Conservation (phyloP, 2,113 vertebrate genomes). For the Etia nguti region DNA sequence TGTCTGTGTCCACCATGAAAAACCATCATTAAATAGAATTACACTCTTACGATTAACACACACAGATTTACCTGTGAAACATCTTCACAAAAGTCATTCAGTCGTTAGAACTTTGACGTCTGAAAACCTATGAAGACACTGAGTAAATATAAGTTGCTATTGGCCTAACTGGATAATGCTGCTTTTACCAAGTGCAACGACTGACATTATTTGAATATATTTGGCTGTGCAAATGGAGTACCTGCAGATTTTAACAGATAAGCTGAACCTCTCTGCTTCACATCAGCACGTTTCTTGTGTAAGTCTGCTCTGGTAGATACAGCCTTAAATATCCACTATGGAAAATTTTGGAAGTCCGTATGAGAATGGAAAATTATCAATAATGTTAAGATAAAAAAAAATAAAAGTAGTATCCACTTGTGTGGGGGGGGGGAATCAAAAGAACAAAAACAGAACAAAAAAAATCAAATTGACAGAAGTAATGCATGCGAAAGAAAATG, state of each 20-base stretch:
- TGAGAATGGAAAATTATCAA: neutral
- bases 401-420: neutral
- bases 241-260: constrained; percentile 3
- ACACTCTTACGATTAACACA: neutral
- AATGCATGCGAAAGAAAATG: neutral
- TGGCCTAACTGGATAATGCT: neutral
- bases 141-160: neutral
- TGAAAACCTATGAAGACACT: neutral
- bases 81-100: neutral
- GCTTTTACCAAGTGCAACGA: neutral
- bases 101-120: neutral
- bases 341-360: neutral
- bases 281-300: neutral
- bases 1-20: neutral
- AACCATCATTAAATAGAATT: neutral
- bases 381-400: neutral
- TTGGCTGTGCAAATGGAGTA: constrained; percentile 38
- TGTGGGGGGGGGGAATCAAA: neutral
- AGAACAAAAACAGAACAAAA: neutral
- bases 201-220: constrained; percentile 28
- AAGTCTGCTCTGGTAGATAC: neutral
- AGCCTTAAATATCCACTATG: neutral
- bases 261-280: neutral
- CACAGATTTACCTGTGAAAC: neutral
- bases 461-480: neutral